phyloP scores from a whole-genome alignment of 2,888 invertebrate genomes.

The Agrochola macilenta region DNA sequence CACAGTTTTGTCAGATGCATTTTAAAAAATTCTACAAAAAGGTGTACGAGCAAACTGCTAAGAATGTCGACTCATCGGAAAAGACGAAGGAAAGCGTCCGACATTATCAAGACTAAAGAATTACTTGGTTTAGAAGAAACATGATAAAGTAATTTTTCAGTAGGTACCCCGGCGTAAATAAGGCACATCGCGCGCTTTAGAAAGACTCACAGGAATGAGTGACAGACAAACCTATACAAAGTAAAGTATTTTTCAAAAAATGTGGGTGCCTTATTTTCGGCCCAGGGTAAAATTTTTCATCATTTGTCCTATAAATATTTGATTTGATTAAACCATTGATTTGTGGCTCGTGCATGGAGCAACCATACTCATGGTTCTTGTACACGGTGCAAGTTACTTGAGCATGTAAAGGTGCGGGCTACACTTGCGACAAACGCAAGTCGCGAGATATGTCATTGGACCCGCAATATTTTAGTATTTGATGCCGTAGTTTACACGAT shows the following conservation, averaged over 20 bases:
- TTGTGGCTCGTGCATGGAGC: background rate
- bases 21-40: conserved; percentile 30
- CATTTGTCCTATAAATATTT: background rate
- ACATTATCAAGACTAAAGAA: background rate
- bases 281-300: background rate
- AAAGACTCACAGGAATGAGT: background rate
- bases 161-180: background rate
- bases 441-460: background rate
- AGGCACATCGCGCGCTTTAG: too few relatives aligned
- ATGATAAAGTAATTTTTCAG: background rate
- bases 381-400: background rate
- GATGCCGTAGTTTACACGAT: background rate
- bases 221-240: background rate
- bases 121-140: background rate
- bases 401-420: background rate
- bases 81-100: background rate
- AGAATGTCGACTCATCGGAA: conserved; percentile 20
- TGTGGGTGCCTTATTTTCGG: background rate
- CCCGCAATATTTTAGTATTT: background rate
- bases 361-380: background rate
- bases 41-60: conserved; percentile 6
- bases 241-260: background rate
- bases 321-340: background rate
- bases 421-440: background rate
- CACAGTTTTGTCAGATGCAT: background rate